Evolutionary conservation across 2,888 invertebrate species (phyloP).

Genomic region (Chymomyza amoena): DNA sequence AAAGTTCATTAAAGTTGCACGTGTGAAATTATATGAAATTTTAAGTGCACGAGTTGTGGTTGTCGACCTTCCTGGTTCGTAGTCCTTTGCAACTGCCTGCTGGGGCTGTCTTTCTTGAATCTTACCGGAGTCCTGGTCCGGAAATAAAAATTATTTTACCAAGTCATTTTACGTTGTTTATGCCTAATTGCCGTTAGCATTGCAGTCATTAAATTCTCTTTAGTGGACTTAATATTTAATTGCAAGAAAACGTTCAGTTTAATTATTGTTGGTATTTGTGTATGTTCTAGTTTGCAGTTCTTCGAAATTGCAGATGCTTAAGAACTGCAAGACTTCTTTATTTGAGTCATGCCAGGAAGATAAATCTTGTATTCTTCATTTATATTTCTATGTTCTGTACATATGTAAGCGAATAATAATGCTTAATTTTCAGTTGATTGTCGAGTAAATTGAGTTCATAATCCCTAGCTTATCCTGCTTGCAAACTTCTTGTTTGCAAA

Average conservation of each 20-base stretch:
- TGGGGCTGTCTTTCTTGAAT: not conserved
- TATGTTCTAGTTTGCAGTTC: too few relatives aligned
- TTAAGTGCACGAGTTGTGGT: slow-evolving; percentile 53
- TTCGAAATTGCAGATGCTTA: too few relatives aligned
- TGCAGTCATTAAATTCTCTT: slow-evolving; percentile 50
- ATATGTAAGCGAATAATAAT: too few relatives aligned
- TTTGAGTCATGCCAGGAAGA: too few relatives aligned
- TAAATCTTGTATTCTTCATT: too few relatives aligned
- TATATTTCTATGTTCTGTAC: too few relatives aligned
- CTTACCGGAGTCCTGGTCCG: not conserved
- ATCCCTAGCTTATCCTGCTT: too few relatives aligned
- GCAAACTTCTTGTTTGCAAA: too few relatives aligned
- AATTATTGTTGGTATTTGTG: not conserved
- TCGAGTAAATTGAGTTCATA: too few relatives aligned
- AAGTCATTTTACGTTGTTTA: slow-evolving; percentile 29
- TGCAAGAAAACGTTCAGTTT: slow-evolving; percentile 14
- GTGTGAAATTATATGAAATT: slow-evolving; percentile 63
- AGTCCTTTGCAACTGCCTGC: not conserved
- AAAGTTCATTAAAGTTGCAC: slow-evolving; percentile 71
- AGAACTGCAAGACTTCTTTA: too few relatives aligned
- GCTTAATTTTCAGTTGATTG: too few relatives aligned
- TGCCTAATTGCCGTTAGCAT: slow-evolving; percentile 42
- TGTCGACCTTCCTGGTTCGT: not conserved
- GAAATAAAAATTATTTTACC: slow-evolving; percentile 42
- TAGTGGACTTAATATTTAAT: slow-evolving; percentile 48